Conservation (phyloP, 2,113 vertebrate species). For the Egretta garzetta region DNA sequence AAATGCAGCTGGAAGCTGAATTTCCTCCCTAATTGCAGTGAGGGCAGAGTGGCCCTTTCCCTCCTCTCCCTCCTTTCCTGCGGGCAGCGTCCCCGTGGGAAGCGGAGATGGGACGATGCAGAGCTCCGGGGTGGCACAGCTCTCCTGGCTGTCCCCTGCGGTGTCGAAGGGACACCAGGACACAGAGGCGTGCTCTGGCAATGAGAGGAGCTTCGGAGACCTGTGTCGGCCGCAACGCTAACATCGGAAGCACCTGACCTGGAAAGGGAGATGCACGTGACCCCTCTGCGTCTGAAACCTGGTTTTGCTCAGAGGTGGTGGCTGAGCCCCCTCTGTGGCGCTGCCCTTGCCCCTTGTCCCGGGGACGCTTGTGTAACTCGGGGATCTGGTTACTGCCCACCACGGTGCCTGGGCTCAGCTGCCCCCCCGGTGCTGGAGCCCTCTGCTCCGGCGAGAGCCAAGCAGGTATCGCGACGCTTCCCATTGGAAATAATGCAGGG, state of each 20-base stretch:
- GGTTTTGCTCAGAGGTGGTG: not conserved
- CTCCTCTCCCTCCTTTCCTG: not conserved
- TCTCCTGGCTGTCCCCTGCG: not conserved
- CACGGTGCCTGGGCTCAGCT: not conserved
- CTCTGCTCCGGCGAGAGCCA: not conserved
- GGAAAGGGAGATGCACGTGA: fast-evolving
- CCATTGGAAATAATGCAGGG: fast-evolving
- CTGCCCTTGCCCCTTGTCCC: not conserved
- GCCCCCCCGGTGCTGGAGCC: not conserved
- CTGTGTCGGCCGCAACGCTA: not conserved
- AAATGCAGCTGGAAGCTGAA: not conserved
- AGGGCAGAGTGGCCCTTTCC: not conserved
- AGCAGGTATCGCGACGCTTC: fast-evolving
- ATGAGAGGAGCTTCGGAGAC: not conserved
- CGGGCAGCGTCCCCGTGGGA: not conserved
- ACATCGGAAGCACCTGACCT: fast-evolving
- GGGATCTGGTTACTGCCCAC: slow-evolving; percentile 8
- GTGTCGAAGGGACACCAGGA: fast-evolving
- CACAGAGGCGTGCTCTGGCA: fast-evolving
- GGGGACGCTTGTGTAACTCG: not conserved
- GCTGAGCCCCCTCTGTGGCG: not conserved
- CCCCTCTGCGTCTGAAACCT: fast-evolving
- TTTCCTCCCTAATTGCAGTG: not conserved
- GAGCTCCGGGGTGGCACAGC: not conserved
- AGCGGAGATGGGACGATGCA: not conserved